phyloP scores from a whole-genome alignment of 2,113 vertebrate species.

The Xerus inauris region DNA sequence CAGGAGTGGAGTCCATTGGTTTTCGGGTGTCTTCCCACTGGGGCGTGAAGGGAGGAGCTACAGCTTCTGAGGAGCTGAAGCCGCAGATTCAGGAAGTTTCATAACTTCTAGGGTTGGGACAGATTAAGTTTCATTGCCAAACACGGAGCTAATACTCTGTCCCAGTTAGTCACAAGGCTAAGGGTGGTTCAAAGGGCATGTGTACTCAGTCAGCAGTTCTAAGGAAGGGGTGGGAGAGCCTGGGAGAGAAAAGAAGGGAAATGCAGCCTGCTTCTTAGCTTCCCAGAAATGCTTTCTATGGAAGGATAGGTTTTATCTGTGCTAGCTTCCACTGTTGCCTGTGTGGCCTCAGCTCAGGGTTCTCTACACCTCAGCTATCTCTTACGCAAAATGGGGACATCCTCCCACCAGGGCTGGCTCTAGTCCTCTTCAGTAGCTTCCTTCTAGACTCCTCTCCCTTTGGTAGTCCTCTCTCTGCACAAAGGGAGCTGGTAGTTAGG shows the following conservation, averaged over 20 bases:
- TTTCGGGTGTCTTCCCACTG: neutral
- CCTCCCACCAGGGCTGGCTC: neutral
- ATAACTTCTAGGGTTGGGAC: slow-evolving; percentile 66
- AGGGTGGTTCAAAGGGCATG: slow-evolving; percentile 63
- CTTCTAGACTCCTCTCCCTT: neutral
- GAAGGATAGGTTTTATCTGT: neutral
- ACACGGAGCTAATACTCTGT: slow-evolving; percentile 39
- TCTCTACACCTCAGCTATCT: neutral
- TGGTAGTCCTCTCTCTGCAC: neutral
- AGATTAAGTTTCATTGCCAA: slow-evolving; percentile 64
- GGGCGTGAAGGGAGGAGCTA: neutral
- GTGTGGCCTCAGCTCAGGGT: neutral
- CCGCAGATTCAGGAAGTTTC: slow-evolving; percentile 73
- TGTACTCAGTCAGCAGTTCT: slow-evolving; percentile 60
- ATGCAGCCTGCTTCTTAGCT: neutral
- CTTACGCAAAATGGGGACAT: neutral
- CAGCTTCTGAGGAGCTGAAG: neutral
- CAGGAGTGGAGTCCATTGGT: neutral
- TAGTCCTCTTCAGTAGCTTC: neutral
- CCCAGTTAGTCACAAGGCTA: slow-evolving; percentile 68
- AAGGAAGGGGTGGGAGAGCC: neutral
- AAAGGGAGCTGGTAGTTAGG: neutral
- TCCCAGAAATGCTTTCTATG: neutral
- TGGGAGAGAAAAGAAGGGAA: neutral
- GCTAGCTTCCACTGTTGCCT: neutral